phyloP scores from a whole-genome alignment of 2,113 vertebrate species.

The Saguinus imperator region DNA sequence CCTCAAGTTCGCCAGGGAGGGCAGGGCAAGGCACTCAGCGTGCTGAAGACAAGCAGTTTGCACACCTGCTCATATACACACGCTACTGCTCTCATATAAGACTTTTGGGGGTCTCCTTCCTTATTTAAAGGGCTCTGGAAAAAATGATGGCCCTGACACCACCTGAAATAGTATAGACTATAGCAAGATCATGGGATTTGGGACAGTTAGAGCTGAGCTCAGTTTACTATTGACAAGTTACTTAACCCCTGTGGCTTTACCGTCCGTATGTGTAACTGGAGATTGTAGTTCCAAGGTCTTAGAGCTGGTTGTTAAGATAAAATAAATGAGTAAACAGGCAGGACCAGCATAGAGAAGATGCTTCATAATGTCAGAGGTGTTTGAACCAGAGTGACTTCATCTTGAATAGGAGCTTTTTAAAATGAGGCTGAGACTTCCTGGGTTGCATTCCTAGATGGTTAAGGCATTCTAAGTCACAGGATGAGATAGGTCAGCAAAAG shows the following conservation, averaged over 20 bases:
- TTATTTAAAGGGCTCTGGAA: background rate
- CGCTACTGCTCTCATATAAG: rapidly evolving
- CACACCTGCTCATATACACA: rapidly evolving
- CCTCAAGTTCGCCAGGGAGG: background rate
- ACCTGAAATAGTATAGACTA: background rate
- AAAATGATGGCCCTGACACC: background rate
- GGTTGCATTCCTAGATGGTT: too few relatives aligned
- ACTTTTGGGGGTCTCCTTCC: background rate
- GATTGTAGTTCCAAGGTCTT: background rate
- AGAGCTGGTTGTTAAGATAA: background rate
- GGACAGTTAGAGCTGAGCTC: background rate
- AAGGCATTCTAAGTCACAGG: too few relatives aligned
- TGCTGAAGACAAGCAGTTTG: background rate
- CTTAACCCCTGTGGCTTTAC: background rate
- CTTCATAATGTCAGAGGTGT: too few relatives aligned
- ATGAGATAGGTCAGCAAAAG: too few relatives aligned
- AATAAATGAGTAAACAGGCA: background rate
- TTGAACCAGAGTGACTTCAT: too few relatives aligned
- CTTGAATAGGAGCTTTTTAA: too few relatives aligned
- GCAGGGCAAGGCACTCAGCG: rapidly evolving
- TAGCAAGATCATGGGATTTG: background rate
- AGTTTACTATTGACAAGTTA: background rate
- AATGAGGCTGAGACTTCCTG: too few relatives aligned
- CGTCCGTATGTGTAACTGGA: background rate
- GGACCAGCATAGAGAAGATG: rapidly evolving